Evolutionary conservation across 2,888 invertebrate genomes (phyloP), one percentile per base, ranked within the genome.

Genomic region (Leptopilina drosophilae): DNA sequence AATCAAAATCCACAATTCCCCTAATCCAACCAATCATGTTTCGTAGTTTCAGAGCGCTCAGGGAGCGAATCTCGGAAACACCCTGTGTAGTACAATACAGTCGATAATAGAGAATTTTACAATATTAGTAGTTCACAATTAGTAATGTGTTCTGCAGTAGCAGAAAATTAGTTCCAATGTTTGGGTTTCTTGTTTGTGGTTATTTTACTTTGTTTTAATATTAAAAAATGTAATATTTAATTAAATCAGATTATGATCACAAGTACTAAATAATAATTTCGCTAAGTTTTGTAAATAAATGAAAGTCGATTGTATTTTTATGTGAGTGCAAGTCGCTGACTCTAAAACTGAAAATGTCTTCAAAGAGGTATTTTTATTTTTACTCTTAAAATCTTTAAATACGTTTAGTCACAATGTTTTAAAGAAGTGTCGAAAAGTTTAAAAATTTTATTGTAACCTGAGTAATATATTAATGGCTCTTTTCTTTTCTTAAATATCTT

Each of bases 361-460:
- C 91, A 86, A 91, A 91, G 86, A 91, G 91, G 91, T 91, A 90
- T 84, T 84, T 87, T 88, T 90, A 86, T 87, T 87, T 87, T 87
- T 82, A 77, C 75, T 78, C 64, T 80, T 79, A 79, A 33, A 33
- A 79, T 80, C 78, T 79, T 69, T 64, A 66, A 80, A 79, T 79
- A 77, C 53, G 64, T 67, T 26, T 26, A 69, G 53, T 2, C 56
- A 14, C 14, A 12, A n/a, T n/a, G n/a, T 73, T 8, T 9, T 33
- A 11, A 56, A 33, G 8, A n/a, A n/a, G 14, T 20, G 49, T 0
- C 0, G n/a, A 53, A 56, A 26, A 14, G 1, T 33, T 12, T 56
- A 14, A 73, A 4, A 53, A 49, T 49, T 8, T 26, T 8, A 0
- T 12, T 20, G 49, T 40, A 59, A 73, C 64, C 64, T 15, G 26